Evolutionary conservation across 2,113 vertebrate species (phyloP), one percentile per base, ranked within the genome.

Genomic region (Pogonocichla stellata): DNA sequence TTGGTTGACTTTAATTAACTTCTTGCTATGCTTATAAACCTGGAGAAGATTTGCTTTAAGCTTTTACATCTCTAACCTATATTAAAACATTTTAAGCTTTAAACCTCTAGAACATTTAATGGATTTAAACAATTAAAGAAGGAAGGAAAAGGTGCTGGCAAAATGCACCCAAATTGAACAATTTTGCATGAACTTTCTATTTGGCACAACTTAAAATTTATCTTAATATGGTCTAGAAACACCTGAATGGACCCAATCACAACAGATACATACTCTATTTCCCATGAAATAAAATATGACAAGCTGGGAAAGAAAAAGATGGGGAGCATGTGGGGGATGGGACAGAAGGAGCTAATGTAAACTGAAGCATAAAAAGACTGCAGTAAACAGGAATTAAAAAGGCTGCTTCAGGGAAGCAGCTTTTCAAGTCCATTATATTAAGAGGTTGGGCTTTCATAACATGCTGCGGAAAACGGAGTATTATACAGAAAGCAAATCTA

Each of bases 11-110:
- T 96, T 96, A 96, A 96, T 92, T 95, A 96, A 96, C 88, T 95
- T 97, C 38, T 72, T 71, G 48, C 66, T 90, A 42, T 57, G 84
- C 81, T 85, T 42, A 90, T 85, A 86, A 94, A 92, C 69, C 85
- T 84, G n/a, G 80, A 94, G 77, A 92, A 86, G 88, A 97, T 97
- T 97, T 97, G 83, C 95, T 90, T 72, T 96, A 96, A 96, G 95
- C 90, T 94, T 51, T 86, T 88, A 65, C 66, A 82, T 93, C n/a
- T 93, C 75, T 60, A 88, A 81, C 65, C 58, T 73, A 48, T 72
- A 92, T 88, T 95, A 93, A 92, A 86, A 91, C 85, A 90, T 91
- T 97, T 94, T 95, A 95, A 95, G 70, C 83, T 93, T 78, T 90
- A 94, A 95, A 94, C 66, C 20, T 71, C 57, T 62, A 82, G 50